These are phyloP conservation scores for Synanthedon vespiformis DNA, from an alignment of 2,888 invertebrate species.

Conservation along the genomic window DNA sequence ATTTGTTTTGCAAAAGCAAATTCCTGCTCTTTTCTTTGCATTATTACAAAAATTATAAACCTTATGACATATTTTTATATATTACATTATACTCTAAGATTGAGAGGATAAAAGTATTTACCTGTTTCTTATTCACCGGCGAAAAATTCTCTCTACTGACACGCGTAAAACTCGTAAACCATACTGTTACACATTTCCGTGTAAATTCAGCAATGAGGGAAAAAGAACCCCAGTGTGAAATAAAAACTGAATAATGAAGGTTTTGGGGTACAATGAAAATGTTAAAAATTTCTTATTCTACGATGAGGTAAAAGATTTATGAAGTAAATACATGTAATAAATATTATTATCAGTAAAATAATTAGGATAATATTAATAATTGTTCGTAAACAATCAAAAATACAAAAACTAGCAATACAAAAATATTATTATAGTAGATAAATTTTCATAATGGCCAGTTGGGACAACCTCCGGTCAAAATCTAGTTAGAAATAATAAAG, in stretches of 20 bases:
- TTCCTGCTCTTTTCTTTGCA: too few relatives aligned
- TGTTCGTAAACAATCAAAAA: too few relatives aligned
- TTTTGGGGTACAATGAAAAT: constrained; percentile 25
- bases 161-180: neutral
- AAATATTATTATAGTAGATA: too few relatives aligned
- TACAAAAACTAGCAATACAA: too few relatives aligned
- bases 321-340: neutral
- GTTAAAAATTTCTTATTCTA: constrained; percentile 12
- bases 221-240: constrained; percentile 18
- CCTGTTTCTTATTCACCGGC: neutral
- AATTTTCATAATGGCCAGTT: too few relatives aligned
- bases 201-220: constrained; percentile 7
- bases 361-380: too few relatives aligned
- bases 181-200: constrained; percentile 3
- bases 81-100: neutral
- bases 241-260: constrained; percentile 23
- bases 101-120: neutral
- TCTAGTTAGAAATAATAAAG: too few relatives aligned
- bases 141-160: neutral
- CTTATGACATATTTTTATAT: too few relatives aligned
- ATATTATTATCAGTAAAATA: neutral
- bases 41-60: too few relatives aligned
- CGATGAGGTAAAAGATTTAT: neutral
- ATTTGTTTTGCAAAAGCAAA: too few relatives aligned
- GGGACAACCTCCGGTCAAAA: too few relatives aligned